phyloP scores from a whole-genome alignment of 92 coral and sea anemone species.

The Diadumene lineata region DNA sequence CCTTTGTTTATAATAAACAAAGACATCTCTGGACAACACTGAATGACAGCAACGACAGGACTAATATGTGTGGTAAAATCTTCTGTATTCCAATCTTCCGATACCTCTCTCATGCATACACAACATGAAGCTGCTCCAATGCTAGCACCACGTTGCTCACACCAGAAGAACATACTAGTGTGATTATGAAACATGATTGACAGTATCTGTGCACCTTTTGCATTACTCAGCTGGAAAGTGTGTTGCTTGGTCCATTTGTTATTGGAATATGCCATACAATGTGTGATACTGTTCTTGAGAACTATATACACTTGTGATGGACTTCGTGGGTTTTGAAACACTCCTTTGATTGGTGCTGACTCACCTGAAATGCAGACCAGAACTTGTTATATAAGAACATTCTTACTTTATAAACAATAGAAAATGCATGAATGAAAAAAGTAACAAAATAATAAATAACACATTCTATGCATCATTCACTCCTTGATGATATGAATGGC shows the following conservation, averaged over 20 bases:
- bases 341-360: constrained; percentile 49
- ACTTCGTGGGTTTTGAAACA: constrained; percentile 56
- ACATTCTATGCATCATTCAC: no score
- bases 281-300: constrained; percentile 67
- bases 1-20: constrained; percentile 59
- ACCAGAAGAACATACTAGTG: constrained; percentile 80
- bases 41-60: constrained; percentile 81
- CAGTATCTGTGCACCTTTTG: constrained; percentile 75
- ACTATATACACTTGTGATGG: constrained; percentile 65
- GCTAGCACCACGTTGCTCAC: constrained; percentile 77
- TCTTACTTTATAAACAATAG: no score
- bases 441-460: no score
- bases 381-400: no score
- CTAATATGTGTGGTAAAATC: constrained; percentile 51
- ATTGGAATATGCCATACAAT: constrained; percentile 62
- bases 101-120: constrained; percentile 80
- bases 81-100: constrained; percentile 47
- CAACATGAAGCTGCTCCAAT: constrained; percentile 69
- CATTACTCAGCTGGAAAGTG: constrained; percentile 84
- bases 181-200: constrained; percentile 61
- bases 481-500: no score
- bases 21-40: constrained; percentile 80
- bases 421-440: no score
- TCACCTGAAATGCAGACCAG: constrained; percentile 32
- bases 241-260: constrained; percentile 74